Conservation (phyloP, 2,797 vertebrate species). For the Taenioides sp. region DNA sequence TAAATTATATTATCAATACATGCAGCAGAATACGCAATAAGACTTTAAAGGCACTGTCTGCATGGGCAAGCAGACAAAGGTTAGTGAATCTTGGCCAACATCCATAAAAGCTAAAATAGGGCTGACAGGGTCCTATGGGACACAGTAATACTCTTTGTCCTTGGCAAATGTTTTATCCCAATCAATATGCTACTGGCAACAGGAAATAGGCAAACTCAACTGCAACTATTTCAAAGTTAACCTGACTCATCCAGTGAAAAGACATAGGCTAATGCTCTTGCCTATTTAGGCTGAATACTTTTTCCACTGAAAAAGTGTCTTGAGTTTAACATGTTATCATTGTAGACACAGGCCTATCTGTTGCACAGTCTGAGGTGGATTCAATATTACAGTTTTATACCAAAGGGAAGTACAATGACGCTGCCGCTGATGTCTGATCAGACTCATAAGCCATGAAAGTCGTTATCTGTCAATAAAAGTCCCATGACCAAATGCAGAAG, state of each 20-base stretch:
- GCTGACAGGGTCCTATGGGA: too few species aligned
- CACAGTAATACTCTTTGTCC: neutral
- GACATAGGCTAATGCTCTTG: too few species aligned
- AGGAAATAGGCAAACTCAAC: neutral
- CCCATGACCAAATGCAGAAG: neutral
- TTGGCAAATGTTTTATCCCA: conserved; percentile 12
- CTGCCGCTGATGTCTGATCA: neutral
- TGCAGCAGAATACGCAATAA: too few species aligned
- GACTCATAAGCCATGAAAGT: neutral
- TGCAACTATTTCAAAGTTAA: too few species aligned
- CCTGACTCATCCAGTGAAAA: too few species aligned
- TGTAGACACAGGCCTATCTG: neutral
- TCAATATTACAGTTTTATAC: neutral
- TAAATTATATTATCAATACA: too few species aligned
- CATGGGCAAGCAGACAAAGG: too few species aligned
- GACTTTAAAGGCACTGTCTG: too few species aligned
- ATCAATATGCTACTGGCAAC: conserved; percentile 15
- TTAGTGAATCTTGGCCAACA: too few species aligned
- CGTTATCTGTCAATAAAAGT: neutral
- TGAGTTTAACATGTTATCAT: too few species aligned
- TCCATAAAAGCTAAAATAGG: neutral
- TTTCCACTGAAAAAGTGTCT: too few species aligned
- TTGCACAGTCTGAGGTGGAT: neutral
- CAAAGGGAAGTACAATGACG: neutral
- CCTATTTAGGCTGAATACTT: too few species aligned